Percentiles rank a stretch among this genome's conserved stretches.
Evolutionary conservation across 2,888 invertebrate species (phyloP).

Genomic region (Tetragonisca angustula): DNA sequence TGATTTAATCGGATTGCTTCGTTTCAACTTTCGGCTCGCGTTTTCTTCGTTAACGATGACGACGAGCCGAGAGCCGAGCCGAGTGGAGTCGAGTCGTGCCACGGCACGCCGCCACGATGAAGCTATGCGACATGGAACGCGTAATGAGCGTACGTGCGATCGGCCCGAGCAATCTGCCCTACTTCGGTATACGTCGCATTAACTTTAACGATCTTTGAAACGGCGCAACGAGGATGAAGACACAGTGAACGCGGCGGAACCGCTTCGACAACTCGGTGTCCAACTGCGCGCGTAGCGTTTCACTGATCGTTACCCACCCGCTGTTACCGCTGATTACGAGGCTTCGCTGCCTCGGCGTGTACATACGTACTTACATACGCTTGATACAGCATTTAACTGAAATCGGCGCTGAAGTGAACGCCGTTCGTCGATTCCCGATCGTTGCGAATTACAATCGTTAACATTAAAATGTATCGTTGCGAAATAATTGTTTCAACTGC

Average conservation of each 20-base stretch:
- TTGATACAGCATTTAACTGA: neutral
- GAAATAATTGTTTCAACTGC: neutral
- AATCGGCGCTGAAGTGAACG: conserved; percentile 2
- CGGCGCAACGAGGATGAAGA: conserved; percentile 58
- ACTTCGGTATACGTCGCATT: conserved; percentile 68
- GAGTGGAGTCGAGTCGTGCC: too few species aligned
- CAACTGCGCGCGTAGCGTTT: conserved; percentile 42
- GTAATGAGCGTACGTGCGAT: conserved; percentile 71
- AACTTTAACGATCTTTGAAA: conserved; percentile 67
- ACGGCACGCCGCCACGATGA: conserved; percentile 51
- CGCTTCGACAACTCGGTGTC: conserved; percentile 26
- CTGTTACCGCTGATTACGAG: conserved; percentile 28
- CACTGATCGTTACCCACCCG: conserved; percentile 48
- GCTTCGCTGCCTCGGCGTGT: neutral
- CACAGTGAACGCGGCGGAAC: conserved; percentile 33
- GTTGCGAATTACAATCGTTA: neutral
- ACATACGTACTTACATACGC: neutral
- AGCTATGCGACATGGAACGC: conserved; percentile 67
- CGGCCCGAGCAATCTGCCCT: conserved; percentile 65
- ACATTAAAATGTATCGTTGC: neutral
- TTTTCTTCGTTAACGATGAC: conserved; percentile 62
- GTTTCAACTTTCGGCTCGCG: conserved; percentile 58
- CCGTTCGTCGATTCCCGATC: neutral
- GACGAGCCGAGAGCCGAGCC: neutral
- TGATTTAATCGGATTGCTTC: conserved; percentile 59